Percentiles rank a stretch among this genome's conserved stretches.
phyloP scores from a whole-genome alignment of 2,113 vertebrate genomes.

The Malurus cyaneus region DNA sequence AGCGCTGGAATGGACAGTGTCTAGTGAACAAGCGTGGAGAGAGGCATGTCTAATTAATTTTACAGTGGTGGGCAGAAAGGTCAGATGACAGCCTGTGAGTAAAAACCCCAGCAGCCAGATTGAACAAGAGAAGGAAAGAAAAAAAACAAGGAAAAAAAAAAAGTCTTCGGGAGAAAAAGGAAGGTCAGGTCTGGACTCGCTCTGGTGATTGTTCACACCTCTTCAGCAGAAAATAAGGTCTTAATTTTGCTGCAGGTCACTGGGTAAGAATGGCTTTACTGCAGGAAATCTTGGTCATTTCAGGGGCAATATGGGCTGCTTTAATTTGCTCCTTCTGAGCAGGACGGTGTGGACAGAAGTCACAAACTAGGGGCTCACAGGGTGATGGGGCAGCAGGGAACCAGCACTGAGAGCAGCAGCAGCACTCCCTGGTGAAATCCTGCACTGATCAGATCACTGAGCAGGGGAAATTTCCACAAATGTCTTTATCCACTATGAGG shows the following conservation, averaged over 20 bases:
- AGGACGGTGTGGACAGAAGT: neutral
- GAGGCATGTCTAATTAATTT: constrained; percentile 36
- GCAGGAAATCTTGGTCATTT: neutral
- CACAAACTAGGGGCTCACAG: neutral
- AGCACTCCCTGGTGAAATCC: neutral
- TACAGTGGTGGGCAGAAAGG: neutral
- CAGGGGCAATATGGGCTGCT: neutral
- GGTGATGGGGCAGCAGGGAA: neutral
- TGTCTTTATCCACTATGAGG: neutral
- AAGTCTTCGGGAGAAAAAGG: neutral
- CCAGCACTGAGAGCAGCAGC: neutral
- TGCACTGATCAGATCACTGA: neutral
- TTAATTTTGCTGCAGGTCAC: neutral
- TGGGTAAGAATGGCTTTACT: neutral
- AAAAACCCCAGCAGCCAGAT: neutral
- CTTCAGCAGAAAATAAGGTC: neutral
- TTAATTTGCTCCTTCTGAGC: neutral
- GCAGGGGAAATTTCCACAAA: neutral
- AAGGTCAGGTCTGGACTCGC: neutral
- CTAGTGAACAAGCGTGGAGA: neutral
- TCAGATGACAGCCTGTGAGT: neutral
- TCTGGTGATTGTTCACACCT: neutral
- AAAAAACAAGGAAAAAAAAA: neutral
- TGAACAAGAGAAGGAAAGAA: neutral
- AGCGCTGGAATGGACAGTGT: neutral